Evolutionary conservation across 2,797 vertebrate genomes (phyloP).

Genomic region (Aphelocoma californica): DNA sequence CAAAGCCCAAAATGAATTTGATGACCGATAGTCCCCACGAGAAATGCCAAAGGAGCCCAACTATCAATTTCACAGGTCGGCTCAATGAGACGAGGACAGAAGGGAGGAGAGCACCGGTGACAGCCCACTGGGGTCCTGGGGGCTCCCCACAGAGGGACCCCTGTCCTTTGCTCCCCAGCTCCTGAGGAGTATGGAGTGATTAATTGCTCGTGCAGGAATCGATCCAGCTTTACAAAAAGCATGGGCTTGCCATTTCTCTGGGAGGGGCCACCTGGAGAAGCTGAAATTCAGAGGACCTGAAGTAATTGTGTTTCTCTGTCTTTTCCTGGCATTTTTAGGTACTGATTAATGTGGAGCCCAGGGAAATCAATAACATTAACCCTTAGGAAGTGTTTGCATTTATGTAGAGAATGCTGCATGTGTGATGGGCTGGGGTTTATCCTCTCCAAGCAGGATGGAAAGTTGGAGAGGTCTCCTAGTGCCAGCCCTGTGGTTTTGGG

Average conservation of each 20-base stretch:
- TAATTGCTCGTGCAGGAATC: slow-evolving; percentile 53
- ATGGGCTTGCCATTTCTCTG: slow-evolving; percentile 8
- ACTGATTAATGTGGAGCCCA: slow-evolving; percentile 62
- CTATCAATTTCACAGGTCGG: accelerated
- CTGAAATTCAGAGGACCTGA: slow-evolving; percentile 39
- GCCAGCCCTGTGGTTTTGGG: background rate
- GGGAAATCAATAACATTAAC: slow-evolving; percentile 69
- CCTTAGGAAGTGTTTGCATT: slow-evolving; percentile 34
- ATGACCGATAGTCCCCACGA: accelerated
- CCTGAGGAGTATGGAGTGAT: slow-evolving; percentile 18
- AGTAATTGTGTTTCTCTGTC: slow-evolving; percentile 66
- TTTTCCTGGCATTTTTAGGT: slow-evolving; percentile 64
- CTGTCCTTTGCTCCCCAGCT: background rate
- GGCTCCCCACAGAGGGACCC: background rate
- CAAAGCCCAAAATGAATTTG: background rate
- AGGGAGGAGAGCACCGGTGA: accelerated
- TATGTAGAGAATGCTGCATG: background rate
- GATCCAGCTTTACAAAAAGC: slow-evolving; percentile 39
- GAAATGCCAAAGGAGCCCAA: background rate
- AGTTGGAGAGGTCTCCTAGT: background rate
- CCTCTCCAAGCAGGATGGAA: background rate
- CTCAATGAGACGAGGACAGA: accelerated
- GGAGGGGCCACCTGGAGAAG: slow-evolving; percentile 43
- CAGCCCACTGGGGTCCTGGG: background rate
- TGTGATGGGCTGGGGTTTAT: background rate